phyloP scores from a whole-genome alignment of 2,888 invertebrate species.

The Chrysotoxum bicinctum region DNA sequence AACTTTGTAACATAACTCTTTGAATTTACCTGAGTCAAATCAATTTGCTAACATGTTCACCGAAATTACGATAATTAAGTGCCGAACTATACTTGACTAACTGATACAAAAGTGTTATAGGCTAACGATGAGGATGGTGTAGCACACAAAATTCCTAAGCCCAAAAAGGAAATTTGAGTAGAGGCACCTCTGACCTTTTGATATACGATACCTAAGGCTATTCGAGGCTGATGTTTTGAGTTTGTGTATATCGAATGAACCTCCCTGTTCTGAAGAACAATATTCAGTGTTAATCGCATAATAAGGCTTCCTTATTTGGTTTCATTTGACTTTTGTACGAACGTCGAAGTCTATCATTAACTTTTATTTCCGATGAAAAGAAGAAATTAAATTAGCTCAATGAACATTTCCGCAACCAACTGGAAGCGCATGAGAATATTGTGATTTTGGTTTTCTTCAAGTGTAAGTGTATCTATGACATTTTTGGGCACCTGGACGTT shows the following conservation, averaged over 20 bases:
- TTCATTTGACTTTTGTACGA: slow-evolving; percentile 53
- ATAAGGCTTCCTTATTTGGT: slow-evolving; percentile 65
- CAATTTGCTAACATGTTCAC: slow-evolving; percentile 51
- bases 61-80: slow-evolving; percentile 58
- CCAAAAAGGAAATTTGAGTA: background rate
- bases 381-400: slow-evolving; percentile 79
- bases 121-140: background rate
- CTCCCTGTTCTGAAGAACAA: background rate
- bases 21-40: slow-evolving; percentile 34
- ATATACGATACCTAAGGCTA: slow-evolving; percentile 36
- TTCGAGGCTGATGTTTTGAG: background rate
- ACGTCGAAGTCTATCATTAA: slow-evolving; percentile 21
- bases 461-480: slow-evolving; percentile 19
- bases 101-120: slow-evolving; percentile 11
- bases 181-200: slow-evolving; percentile 16
- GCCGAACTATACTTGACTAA: slow-evolving; percentile 12
- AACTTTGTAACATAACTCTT: slow-evolving; percentile 13
- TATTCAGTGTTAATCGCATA: slow-evolving; percentile 41
- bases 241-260: background rate
- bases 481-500: slow-evolving; percentile 44
- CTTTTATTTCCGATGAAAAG: slow-evolving; percentile 62
- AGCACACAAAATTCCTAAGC: background rate
- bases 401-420: slow-evolving; percentile 79
- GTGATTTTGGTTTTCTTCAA: slow-evolving; percentile 7
- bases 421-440: slow-evolving; percentile 72